Conservation (phyloP, 2,113 vertebrate species). For the Vanacampus margaritifer region DNA sequence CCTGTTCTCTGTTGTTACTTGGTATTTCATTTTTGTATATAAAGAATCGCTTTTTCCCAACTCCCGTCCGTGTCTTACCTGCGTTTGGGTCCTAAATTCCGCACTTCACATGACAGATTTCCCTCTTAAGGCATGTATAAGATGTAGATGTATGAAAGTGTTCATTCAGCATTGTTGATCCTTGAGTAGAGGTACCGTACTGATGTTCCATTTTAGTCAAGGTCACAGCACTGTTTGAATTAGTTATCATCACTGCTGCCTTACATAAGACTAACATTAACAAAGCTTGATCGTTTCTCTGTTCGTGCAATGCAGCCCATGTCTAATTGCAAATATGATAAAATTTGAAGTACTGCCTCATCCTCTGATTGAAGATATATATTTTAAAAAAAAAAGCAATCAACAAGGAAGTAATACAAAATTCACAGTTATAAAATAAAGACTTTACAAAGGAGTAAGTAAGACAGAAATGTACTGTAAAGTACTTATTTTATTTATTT, state of each 20-base stretch:
- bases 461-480: too few relatives aligned
- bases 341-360: background rate
- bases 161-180: background rate
- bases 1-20: too few relatives aligned
- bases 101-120: too few relatives aligned
- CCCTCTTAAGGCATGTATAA: too few relatives aligned
- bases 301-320: background rate
- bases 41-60: too few relatives aligned
- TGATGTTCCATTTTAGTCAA: background rate
- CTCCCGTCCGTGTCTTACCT: too few relatives aligned
- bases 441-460: background rate
- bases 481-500: too few relatives aligned
- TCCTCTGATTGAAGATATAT: background rate
- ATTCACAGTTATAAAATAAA: background rate
- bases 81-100: too few relatives aligned
- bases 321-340: background rate
- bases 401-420: background rate
- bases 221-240: background rate
- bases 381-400: background rate
- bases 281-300: constrained; percentile 1
- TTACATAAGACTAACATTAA: constrained; percentile 1
- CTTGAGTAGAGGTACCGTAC: background rate
- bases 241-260: background rate
- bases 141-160: background rate
- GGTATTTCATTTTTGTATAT: too few relatives aligned